Base-by-base conservation (phyloP, 2,113 vertebrate genomes). In the Pantherophis guttatus region DNA sequence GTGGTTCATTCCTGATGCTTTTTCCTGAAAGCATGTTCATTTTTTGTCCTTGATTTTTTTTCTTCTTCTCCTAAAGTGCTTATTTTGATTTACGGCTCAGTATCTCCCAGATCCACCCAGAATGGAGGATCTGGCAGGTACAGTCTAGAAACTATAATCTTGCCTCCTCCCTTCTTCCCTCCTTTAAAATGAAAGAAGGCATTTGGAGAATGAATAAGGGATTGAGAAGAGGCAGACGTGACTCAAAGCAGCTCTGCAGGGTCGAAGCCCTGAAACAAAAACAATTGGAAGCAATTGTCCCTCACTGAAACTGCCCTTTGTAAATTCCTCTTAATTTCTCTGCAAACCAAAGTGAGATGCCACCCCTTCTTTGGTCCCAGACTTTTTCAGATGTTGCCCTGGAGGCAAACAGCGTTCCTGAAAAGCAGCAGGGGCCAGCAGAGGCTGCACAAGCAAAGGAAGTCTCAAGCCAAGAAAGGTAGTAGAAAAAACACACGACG, bases 221-320 rank as follows among this genome's bases (percentile, higher is more conserved):
- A 0, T 2, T 55, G 91, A 94, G 94, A 91, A 75, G 88, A 95
- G 93, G 91, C 94, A 94, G 94, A 97, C 93, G 94, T 96, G 96
- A 94, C 94, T 94, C 91, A 91, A 59, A 94, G 95, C 97, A 96
- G 97, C 95, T 96, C 94, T 93, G 6, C 94, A 91, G 81, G 90
- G 93, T 94, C 48, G 0, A 94, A 94, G 92, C 89, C 70, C 93
- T 58, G 91, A 92, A 92, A 92, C 88, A 94, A 94, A 94, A 90
- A 89, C 88, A 13, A 91, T 3, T 0, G 91, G 88, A 90, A 97
- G 96, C 93, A 94, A 97, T 96, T 52, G 95, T 70, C 93, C 93
- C 92, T 75, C 95, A 91, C 54, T 93, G 93, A 92, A 93, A 90
- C 94, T 59, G 58, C 87, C 0, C 7, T 92, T 96, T 92, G 58